phyloP scores from a whole-genome alignment of 2,113 vertebrate species.

The Spermophilus dauricus region DNA sequence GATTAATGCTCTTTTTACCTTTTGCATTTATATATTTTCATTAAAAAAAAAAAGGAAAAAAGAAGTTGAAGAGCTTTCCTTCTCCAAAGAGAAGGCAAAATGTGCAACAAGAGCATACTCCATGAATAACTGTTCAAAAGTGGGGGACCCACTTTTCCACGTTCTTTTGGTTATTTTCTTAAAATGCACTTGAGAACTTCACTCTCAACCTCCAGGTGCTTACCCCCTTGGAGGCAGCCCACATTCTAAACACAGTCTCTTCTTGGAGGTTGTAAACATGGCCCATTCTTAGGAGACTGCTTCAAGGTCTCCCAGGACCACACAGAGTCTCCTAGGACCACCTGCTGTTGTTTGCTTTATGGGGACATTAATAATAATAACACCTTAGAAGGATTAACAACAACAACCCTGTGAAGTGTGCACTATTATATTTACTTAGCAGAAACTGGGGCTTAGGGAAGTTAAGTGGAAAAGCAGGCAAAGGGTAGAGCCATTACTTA shows the following conservation, averaged over 20 bases:
- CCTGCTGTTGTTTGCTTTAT: slow-evolving; percentile 48
- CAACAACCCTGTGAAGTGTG: slow-evolving; percentile 10
- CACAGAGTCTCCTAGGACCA: slow-evolving; percentile 65
- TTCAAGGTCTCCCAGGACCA: slow-evolving; percentile 70
- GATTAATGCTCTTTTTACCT: background rate
- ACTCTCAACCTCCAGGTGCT: slow-evolving; percentile 26
- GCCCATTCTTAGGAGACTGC: slow-evolving; percentile 48
- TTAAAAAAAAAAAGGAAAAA: background rate
- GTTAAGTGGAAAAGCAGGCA: background rate
- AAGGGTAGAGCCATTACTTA: background rate
- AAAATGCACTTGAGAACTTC: background rate
- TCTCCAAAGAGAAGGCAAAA: slow-evolving; percentile 1
- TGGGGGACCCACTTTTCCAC: background rate
- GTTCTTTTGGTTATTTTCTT: background rate
- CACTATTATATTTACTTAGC: slow-evolving; percentile 59
- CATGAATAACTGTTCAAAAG: background rate
- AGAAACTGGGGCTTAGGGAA: slow-evolving; percentile 29
- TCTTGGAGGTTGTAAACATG: slow-evolving; percentile 61
- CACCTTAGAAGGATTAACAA: slow-evolving; percentile 65
- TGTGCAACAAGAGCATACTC: background rate
- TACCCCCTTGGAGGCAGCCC: background rate
- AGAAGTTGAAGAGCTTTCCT: background rate
- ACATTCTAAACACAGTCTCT: slow-evolving; percentile 59
- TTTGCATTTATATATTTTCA: background rate
- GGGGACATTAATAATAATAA: slow-evolving; percentile 76